Evolutionary conservation across 2,113 vertebrate genomes (phyloP), one percentile per base, ranked within the genome.

Genomic region (Albula glossodonta): DNA sequence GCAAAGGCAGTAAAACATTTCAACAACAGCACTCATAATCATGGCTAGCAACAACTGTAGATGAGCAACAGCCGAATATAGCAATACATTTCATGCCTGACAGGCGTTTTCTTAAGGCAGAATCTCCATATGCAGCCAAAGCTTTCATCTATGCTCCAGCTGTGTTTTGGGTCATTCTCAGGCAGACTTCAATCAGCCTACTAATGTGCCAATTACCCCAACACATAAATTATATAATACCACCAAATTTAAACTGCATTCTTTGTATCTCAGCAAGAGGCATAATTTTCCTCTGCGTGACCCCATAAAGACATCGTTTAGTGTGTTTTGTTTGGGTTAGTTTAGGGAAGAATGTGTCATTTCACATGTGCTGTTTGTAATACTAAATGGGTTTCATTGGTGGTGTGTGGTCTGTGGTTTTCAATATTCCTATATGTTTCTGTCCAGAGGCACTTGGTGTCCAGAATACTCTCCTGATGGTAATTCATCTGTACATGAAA

Each of bases 161-260:
- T 86, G 86, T 53, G 78, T 81, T 53, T 85, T 85, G 78, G 86
- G 51, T 84, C 77, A 81, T n/a, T 48, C 66, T 77, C 82, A 41
- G 60, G 82, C 78, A 86, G 80, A 41, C 11, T 10, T 19, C 25
- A 50, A 31, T 86, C 66, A 86, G 87, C 89, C 89, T 89, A 83
- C 56, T 87, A 85, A 84, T 84, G 41, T 22, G 86, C 53, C 87
- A 90, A 85, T 87, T 86, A 85, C 85, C 86, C n/a, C 70, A 81
- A 57, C 83, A 50, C 83, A 86, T 88, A 82, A 87, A 86, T 31
- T 74, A 74, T 31, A 31, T 74, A 74, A 74, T 31, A 31, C 77
- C 22, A n/a, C 78, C 56, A 52, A 84, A 90, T 78, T 56, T 84
- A 88, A 89, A 88, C 87, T 88, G 53, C 78, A 87, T 87, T 86